Conservation (phyloP, 2,797 vertebrate genomes). For the Hapalemur alaotrensis region DNA sequence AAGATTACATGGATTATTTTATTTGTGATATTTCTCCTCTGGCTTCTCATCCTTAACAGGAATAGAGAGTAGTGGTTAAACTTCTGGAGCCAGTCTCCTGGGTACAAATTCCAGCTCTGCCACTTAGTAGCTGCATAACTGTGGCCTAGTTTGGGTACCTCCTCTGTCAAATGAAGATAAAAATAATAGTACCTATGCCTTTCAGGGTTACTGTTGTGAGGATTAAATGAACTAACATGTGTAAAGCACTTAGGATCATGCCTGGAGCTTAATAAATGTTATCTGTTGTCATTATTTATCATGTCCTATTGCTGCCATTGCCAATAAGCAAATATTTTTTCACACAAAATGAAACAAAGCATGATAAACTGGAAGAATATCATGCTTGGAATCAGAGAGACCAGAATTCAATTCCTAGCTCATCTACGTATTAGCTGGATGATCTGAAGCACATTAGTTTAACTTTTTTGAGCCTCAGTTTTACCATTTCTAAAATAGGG, state of each 20-base stretch:
- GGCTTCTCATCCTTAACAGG: not conserved
- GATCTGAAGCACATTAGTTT: not conserved
- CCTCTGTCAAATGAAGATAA: not conserved
- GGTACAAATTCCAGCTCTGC: not conserved
- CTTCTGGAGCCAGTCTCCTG: not conserved
- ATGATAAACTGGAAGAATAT: not conserved
- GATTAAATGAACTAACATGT: not conserved
- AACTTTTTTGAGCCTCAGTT: not conserved
- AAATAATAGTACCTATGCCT: not conserved
- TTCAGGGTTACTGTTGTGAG: not conserved
- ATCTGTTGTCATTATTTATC: not conserved
- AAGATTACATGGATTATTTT: not conserved
- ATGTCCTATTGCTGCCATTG: not conserved
- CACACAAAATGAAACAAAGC: constrained; percentile 7
- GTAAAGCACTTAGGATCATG: not conserved
- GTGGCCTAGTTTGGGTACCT: not conserved
- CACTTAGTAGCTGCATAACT: not conserved
- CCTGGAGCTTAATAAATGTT: not conserved
- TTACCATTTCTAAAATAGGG: not conserved
- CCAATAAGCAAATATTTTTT: not conserved
- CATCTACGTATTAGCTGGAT: not conserved
- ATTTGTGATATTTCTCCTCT: not conserved
- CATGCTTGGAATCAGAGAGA: not conserved
- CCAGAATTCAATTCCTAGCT: not conserved
- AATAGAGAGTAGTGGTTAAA: not conserved